These are phyloP conservation scores for Temnothorax nylanderi DNA, from an alignment of 1,140 invertebrate species.

Conservation along the genomic window DNA sequence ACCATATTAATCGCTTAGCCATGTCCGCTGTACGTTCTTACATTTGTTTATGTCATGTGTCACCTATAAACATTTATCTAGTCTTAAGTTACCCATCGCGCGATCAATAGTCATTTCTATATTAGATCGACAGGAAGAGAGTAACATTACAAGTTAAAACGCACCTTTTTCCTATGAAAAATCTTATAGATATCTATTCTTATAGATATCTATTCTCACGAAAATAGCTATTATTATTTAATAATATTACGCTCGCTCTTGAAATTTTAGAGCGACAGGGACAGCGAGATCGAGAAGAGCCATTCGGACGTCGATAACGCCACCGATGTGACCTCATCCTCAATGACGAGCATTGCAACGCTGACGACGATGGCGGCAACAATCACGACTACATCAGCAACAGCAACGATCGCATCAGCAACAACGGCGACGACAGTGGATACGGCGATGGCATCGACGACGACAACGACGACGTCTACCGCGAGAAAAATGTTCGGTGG, in stretches of 20 bases:
- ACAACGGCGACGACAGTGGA: background rate
- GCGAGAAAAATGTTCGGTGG: constrained; percentile 72
- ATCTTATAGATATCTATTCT: constrained; percentile 1
- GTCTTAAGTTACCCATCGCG: background rate
- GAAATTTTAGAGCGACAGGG: constrained; percentile 87
- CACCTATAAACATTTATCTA: background rate
- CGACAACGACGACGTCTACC: constrained; percentile 50
- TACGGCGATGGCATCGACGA: constrained; percentile 33
- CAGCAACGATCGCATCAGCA: constrained; percentile 67
- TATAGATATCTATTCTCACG: background rate
- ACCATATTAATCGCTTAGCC: background rate
- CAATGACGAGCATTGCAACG: constrained; percentile 9
- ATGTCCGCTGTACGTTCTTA: background rate
- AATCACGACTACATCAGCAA: constrained; percentile 72
- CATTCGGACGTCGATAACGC: constrained; percentile 88
- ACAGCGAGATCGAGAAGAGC: constrained; percentile 88
- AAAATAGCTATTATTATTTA: background rate
- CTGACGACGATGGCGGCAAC: constrained; percentile 53
- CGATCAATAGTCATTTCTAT: background rate
- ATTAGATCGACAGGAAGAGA: background rate
- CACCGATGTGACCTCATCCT: constrained; percentile 69
- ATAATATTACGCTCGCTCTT: background rate
- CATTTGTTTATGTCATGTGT: background rate
- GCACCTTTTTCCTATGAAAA: background rate
- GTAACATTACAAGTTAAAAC: background rate